phyloP scores from a whole-genome alignment of 2,113 vertebrate species.

The Lynx canadensis region DNA sequence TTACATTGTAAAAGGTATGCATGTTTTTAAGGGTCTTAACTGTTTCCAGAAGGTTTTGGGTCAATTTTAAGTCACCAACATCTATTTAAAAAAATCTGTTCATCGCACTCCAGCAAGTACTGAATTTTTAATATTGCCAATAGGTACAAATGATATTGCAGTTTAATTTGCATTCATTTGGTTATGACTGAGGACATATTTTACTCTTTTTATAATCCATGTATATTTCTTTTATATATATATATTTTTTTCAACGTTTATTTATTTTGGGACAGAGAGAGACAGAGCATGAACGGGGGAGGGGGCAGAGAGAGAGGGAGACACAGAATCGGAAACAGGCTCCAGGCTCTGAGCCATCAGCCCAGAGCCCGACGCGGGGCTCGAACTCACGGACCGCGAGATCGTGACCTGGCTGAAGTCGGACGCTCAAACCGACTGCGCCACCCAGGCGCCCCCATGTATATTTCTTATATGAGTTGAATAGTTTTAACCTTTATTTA shows the following conservation, averaged over 20 bases:
- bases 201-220: not conserved
- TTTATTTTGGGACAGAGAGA: no score
- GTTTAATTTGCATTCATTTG: slow-evolving; percentile 23
- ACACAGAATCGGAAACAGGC: no score
- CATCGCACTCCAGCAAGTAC: not conserved
- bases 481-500: slow-evolving; percentile 26
- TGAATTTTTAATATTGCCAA: not conserved
- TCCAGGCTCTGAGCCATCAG: no score
- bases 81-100: not conserved
- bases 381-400: no score
- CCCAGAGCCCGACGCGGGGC: no score
- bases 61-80: slow-evolving; percentile 19
- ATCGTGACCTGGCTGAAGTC: no score
- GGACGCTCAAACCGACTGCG: no score
- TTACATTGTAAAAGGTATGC: not conserved
- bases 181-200: not conserved
- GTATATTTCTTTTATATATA: slow-evolving; percentile 7
- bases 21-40: not conserved
- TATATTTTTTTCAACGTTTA: no score
- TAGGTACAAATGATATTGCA: not conserved
- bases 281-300: no score
- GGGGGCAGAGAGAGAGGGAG: no score
- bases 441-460: not conserved
- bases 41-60: not conserved
- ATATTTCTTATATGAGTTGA: not conserved